Percentiles rank a stretch among this genome's conserved stretches.
phyloP scores from a whole-genome alignment of 2,113 vertebrate species.

The Bettongia penicillata region DNA sequence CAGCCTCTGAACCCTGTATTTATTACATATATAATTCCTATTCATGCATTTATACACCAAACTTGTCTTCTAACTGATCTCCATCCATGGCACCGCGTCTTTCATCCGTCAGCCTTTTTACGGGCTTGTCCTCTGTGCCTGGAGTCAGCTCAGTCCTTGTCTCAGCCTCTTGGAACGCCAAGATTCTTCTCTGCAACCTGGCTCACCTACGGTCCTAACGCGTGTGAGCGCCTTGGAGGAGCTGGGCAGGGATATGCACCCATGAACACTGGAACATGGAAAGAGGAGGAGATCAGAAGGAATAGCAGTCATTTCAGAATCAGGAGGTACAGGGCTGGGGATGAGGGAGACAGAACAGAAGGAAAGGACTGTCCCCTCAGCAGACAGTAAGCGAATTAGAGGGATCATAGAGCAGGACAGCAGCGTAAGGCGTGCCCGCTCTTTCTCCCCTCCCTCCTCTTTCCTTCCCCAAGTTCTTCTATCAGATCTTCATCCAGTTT shows the following conservation, averaged over 20 bases:
- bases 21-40: neutral
- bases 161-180: neutral
- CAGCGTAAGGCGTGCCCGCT: neutral
- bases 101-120: neutral
- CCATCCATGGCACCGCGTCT: neutral
- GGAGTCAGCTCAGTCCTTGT: neutral
- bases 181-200: neutral
- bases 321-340: neutral
- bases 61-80: neutral
- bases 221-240: neutral
- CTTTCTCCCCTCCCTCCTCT: neutral
- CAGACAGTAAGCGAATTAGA: neutral
- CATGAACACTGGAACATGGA: neutral
- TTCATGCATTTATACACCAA: neutral
- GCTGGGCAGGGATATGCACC: neutral
- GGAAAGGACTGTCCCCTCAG: neutral
- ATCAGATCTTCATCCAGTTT: conserved; percentile 15
- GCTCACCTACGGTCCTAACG: neutral
- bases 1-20: neutral
- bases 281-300: neutral
- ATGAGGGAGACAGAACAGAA: neutral
- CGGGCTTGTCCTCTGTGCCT: neutral
- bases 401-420: neutral
- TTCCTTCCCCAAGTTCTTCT: neutral
- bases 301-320: neutral